Base-by-base conservation (phyloP, 2,888 invertebrate genomes). In the Diplazon laetatorius region DNA sequence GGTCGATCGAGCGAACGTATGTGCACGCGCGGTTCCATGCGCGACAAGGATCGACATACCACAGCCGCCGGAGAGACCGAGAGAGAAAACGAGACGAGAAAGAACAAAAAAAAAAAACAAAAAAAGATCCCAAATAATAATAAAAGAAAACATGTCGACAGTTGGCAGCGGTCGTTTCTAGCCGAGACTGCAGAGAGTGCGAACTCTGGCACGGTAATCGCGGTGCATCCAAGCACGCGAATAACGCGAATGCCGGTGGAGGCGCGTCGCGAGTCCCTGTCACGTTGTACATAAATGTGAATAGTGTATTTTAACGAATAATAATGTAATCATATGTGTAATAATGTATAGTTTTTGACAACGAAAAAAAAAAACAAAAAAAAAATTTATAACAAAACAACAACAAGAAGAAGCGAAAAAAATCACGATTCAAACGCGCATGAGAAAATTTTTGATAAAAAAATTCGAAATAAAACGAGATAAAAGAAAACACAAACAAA, bases 141-240 rank as follows among this genome's bases (percentile, higher is more conserved):
- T n/a, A n/a, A n/a, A n/a, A 74, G 73, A 66, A 82, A 84, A 81
- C 76, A 83, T 83, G 83, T 82, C 83, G 83, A 80, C 81, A 84
- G 82, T 84, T 84, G 83, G 82, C 82, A 84, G 81, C 79, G 80
- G 83, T 80, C 74, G 81, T 83, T 83, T 82, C 80, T 81, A 83
- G 82, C 80, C 72, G 79, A 77, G 80, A 80, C 80, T 74, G 63
- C 63, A 75, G 77, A 77, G 81, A 69, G 68, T 78, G 76, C 80
- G 80, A 77, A 77, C 76, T 78, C 76, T 78, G 78, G 69, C 75
- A 78, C 68, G 73, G 71, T 85, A 87, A 85, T 87, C 85, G 85
- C 84, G 84, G 85, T 88, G 86, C 86, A 86, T 86, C 86, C 84
- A 85, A 84, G 87, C 87, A 86, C 87, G 86, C 87, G 87, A 87